Evolutionary conservation across 2,888 invertebrate genomes (phyloP).

Genomic region (Bombylius discolor): DNA sequence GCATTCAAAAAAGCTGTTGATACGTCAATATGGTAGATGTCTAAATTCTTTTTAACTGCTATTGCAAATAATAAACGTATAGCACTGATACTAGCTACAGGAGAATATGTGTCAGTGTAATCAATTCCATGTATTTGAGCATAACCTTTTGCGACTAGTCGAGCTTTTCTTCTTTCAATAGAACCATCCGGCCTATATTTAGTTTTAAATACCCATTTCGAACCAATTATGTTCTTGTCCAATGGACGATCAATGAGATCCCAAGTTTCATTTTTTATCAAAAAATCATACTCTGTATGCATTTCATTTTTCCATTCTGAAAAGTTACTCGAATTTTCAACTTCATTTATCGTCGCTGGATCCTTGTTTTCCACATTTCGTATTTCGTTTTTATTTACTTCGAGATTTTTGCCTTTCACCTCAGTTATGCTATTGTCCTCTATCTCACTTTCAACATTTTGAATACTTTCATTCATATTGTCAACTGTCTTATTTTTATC

Average conservation of each 20-base stretch:
- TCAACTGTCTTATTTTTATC: background rate
- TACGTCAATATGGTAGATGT: constrained; percentile 9
- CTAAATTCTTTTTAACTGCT: constrained; percentile 15
- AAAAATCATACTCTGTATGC: background rate
- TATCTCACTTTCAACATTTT: background rate
- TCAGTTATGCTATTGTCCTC: background rate
- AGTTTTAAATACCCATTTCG: background rate
- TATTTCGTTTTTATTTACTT: background rate
- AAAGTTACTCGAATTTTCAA: too few relatives aligned
- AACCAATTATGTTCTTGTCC: background rate
- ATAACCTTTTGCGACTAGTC: constrained; percentile 1
- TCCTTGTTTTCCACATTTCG: background rate
- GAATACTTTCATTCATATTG: background rate
- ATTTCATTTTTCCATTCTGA: background rate
- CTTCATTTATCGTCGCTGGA: too few relatives aligned
- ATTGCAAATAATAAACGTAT: constrained; percentile 6
- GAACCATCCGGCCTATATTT: background rate
- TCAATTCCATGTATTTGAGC: background rate
- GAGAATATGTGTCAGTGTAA: background rate
- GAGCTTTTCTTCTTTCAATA: background rate
- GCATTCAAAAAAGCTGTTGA: constrained; percentile 11
- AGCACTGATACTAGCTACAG: background rate
- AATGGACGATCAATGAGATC: background rate
- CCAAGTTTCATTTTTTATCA: background rate
- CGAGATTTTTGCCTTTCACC: background rate